A percentile compares a stretch with the other conserved stretches of the same genome.
phyloP scores from a whole-genome alignment of 2,797 vertebrate species.

The Myoxocephalus aenaeus region DNA sequence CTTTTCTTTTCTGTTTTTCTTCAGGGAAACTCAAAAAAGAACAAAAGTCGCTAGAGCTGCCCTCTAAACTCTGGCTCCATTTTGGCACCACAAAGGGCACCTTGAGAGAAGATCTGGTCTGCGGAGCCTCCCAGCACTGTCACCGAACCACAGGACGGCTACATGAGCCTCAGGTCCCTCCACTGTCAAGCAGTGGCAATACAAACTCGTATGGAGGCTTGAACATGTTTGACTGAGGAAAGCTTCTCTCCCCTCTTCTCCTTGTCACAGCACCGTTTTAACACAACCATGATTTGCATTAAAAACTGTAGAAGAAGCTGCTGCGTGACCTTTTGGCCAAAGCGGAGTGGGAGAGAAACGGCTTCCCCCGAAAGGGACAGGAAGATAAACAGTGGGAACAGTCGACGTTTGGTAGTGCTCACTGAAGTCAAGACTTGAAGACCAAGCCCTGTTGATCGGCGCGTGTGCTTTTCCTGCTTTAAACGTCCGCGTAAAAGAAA shows the following conservation, averaged over 20 bases:
- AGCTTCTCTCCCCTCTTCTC: slow-evolving; percentile 32
- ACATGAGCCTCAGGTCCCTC: slow-evolving; percentile 46
- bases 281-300: slow-evolving; percentile 45
- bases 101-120: slow-evolving; percentile 42
- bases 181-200: slow-evolving; percentile 40
- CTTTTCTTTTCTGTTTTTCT: slow-evolving; percentile 48
- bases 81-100: slow-evolving; percentile 38
- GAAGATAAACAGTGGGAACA: slow-evolving; percentile 31
- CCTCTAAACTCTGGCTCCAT: slow-evolving; percentile 44
- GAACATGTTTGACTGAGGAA: slow-evolving; percentile 56
- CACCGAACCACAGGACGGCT: slow-evolving; percentile 47
- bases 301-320: slow-evolving; percentile 56
- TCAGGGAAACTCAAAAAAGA: slow-evolving; percentile 97
- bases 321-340: slow-evolving; percentile 59
- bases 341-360: slow-evolving; percentile 35
- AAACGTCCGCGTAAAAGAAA: slow-evolving; percentile 24
- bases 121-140: slow-evolving; percentile 45
- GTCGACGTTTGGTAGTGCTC: slow-evolving; percentile 32
- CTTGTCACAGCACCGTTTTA: slow-evolving; percentile 54
- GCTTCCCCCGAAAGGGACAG: not conserved
- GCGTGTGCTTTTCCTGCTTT: slow-evolving; percentile 51
- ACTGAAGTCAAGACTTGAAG: slow-evolving; percentile 68
- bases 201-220: slow-evolving; percentile 39
- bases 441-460: slow-evolving; percentile 73
- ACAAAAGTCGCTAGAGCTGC: slow-evolving; percentile 90